A percentile compares a stretch with the other conserved stretches of the same genome.
Evolutionary conservation across 2,888 invertebrate species (phyloP).

Genomic region (Pristionchus japonicus): DNA sequence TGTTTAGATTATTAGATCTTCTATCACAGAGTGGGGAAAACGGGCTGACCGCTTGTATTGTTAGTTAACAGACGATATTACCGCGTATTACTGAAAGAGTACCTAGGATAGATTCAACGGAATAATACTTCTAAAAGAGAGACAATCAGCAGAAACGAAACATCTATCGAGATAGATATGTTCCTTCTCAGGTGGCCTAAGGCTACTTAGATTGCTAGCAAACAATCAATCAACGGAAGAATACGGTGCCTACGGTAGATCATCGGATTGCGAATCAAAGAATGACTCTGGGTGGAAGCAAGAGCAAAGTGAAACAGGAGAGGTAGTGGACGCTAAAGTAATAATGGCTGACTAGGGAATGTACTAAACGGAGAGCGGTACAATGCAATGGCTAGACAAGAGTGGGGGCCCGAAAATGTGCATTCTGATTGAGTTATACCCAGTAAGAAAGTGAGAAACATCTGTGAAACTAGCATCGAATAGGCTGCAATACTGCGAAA

Average conservation of each 20-base stretch:
- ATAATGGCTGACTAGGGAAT: not conserved
- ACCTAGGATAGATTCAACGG: not conserved
- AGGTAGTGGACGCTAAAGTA: not conserved
- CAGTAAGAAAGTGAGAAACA: not conserved
- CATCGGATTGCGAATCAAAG: not conserved
- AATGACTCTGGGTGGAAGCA: not conserved
- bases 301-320: not conserved
- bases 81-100: not conserved
- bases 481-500: not conserved
- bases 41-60: conserved; percentile 1
- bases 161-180: conserved; percentile 41
- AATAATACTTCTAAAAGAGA: not conserved
- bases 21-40: conserved; percentile 17
- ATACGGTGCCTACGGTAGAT: conserved; percentile 36
- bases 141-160: not conserved
- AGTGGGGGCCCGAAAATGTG: not conserved
- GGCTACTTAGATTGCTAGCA: too few species aligned
- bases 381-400: not conserved
- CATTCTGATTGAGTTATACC: not conserved
- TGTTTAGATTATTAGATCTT: conserved; percentile 7
- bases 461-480: not conserved
- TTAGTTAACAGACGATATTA: conserved; percentile 15
- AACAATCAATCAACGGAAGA: not conserved
- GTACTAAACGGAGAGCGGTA: not conserved
- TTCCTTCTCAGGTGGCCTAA: not conserved